Conservation (phyloP, 2,888 invertebrate species). For the Agonopterix subpropinquella region DNA sequence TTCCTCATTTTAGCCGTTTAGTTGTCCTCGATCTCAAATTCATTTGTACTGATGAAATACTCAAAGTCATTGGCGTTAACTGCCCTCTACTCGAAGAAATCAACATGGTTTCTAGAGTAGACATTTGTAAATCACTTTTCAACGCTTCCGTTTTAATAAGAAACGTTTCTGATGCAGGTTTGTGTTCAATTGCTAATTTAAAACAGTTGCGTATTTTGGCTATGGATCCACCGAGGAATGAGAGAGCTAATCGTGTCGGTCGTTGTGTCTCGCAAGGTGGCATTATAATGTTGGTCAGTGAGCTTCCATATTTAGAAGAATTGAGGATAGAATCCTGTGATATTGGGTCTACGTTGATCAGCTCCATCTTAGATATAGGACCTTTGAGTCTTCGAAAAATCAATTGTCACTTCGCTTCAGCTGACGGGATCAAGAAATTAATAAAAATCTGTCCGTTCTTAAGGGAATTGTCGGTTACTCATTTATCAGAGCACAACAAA, state of each 20-base stretch:
- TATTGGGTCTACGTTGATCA: constrained; percentile 62
- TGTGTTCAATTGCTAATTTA: constrained; percentile 49
- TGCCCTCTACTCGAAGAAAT: constrained; percentile 62
- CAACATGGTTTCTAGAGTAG: constrained; percentile 66
- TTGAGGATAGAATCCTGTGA: constrained; percentile 67
- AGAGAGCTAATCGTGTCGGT: constrained; percentile 54
- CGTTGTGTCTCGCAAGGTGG: constrained; percentile 64
- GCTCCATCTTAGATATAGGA: constrained; percentile 46
- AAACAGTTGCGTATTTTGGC: constrained; percentile 54
- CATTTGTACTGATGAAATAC: constrained; percentile 69
- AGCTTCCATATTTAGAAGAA: constrained; percentile 61
- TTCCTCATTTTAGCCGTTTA: constrained; percentile 51
- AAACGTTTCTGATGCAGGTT: constrained; percentile 64
- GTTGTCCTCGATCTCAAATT: constrained; percentile 65
- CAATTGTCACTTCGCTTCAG: constrained; percentile 64
- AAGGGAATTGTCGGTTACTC: constrained; percentile 59
- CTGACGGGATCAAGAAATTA: constrained; percentile 56
- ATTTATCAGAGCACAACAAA: constrained; percentile 59
- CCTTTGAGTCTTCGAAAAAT: constrained; percentile 61
- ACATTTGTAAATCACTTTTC: constrained; percentile 61
- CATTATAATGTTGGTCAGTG: constrained; percentile 53
- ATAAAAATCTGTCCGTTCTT: constrained; percentile 61
- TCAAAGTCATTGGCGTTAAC: constrained; percentile 50
- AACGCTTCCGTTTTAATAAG: constrained; percentile 66
- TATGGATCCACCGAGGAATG: constrained; percentile 68